A percentile compares a stretch with the other conserved stretches of the same genome.
phyloP scores from a whole-genome alignment of 35 echinoderm and acorn worm genomes.

The Anneissia japonica region DNA sequence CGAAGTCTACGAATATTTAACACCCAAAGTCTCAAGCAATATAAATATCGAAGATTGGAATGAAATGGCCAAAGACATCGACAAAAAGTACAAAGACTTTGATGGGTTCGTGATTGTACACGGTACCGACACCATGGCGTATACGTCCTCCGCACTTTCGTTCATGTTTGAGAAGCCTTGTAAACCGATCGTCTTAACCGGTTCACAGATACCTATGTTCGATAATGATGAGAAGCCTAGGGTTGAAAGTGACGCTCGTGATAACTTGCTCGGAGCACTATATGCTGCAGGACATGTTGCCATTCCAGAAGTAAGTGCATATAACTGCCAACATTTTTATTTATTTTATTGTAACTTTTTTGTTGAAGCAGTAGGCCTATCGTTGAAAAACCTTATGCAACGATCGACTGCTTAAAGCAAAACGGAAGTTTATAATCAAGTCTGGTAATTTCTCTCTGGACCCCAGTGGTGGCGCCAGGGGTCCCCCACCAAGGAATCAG shows the following conservation, averaged over 20 bases:
- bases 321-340: neutral
- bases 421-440: too few species aligned
- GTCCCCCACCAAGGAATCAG: too few species aligned
- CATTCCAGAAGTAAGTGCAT: conserved; percentile 65
- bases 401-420: too few species aligned
- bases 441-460: too few species aligned
- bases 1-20: conserved; percentile 44
- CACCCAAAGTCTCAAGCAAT: conserved; percentile 80
- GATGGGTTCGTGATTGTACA: conserved; percentile 95
- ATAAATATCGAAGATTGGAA: conserved; percentile 71
- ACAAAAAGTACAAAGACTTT: conserved; percentile 51
- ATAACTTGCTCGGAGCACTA: conserved; percentile 79
- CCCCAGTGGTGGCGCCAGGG: too few species aligned
- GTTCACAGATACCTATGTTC: conserved; percentile 70
- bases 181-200: conserved; percentile 89
- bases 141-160: conserved; percentile 80
- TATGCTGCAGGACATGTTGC: conserved; percentile 72
- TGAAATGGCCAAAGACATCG: conserved; percentile 65
- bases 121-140: conserved; percentile 97
- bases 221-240: too few species aligned
- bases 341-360: neutral
- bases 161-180: conserved; percentile 96
- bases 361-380: too few species aligned
- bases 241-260: conserved; percentile 66
- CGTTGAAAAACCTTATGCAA: too few species aligned